Conservation (phyloP, 2,797 vertebrate species). For the Spinibarbus caldwelli region DNA sequence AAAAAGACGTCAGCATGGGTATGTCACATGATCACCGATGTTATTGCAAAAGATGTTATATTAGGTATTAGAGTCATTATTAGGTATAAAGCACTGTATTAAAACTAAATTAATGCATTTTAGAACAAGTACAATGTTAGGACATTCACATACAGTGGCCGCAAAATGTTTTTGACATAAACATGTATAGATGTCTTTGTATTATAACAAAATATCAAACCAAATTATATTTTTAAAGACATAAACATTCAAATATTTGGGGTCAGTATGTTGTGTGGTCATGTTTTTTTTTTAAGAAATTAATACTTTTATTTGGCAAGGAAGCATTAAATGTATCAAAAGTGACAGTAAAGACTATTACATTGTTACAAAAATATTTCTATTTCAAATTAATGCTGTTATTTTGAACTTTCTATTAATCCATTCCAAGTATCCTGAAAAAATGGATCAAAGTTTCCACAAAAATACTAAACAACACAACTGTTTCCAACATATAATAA, state of each 20-base stretch:
- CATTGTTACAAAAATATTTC: background rate
- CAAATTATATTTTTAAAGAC: background rate
- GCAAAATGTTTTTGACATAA: background rate
- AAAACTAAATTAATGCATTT: background rate
- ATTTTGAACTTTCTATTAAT: no score
- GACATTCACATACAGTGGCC: background rate
- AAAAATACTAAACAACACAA: no score
- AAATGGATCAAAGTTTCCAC: background rate
- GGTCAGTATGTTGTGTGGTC: background rate
- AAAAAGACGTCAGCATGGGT: slow-evolving; percentile 87
- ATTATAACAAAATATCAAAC: background rate
- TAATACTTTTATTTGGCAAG: background rate
- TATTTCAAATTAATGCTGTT: background rate
- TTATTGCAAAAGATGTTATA: no score
- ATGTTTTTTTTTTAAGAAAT: background rate
- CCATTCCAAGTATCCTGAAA: background rate
- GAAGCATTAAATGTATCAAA: background rate
- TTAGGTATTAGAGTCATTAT: background rate
- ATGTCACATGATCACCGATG: slow-evolving; percentile 41
- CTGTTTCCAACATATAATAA: background rate
- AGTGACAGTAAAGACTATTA: background rate
- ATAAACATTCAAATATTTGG: background rate
- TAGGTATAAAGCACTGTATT: background rate
- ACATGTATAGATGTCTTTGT: background rate
- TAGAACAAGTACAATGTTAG: background rate